phyloP scores from a whole-genome alignment of 1,140 invertebrate genomes.

The Diuraphis noxia region DNA sequence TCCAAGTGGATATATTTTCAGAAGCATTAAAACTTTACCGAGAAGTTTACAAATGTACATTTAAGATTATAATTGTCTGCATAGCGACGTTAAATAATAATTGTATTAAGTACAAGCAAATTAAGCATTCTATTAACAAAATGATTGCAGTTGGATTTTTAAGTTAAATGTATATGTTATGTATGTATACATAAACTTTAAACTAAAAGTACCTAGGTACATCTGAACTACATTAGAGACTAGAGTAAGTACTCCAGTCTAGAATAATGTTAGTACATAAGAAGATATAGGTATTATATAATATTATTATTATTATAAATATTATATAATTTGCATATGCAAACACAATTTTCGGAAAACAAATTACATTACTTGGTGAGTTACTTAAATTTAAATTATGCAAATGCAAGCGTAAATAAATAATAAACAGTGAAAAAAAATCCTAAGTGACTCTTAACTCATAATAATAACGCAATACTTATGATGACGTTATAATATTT shows the following conservation, averaged over 20 bases:
- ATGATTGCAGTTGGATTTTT: background rate
- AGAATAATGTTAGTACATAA: background rate
- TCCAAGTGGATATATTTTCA: background rate
- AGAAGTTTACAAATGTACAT: background rate
- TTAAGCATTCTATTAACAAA: background rate
- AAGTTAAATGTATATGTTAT: no score
- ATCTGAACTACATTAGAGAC: background rate
- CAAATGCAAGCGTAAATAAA: background rate
- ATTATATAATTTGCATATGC: background rate
- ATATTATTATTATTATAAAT: no score
- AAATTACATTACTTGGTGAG: background rate
- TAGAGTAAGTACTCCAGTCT: background rate
- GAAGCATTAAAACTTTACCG: background rate
- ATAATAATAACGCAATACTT: constrained; percentile 5
- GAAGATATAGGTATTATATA: no score
- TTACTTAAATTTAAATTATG: background rate
- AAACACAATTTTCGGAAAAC: background rate
- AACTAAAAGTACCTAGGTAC: background rate
- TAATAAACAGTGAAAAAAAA: background rate
- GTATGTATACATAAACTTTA: background rate
- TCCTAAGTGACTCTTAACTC: background rate
- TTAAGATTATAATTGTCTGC: background rate
- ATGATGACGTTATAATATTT: constrained; percentile 10
- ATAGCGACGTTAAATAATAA: background rate
- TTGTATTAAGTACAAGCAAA: background rate